Evolutionary conservation across 2,888 invertebrate genomes (phyloP).

Genomic region (Polylopha cassiicola): DNA sequence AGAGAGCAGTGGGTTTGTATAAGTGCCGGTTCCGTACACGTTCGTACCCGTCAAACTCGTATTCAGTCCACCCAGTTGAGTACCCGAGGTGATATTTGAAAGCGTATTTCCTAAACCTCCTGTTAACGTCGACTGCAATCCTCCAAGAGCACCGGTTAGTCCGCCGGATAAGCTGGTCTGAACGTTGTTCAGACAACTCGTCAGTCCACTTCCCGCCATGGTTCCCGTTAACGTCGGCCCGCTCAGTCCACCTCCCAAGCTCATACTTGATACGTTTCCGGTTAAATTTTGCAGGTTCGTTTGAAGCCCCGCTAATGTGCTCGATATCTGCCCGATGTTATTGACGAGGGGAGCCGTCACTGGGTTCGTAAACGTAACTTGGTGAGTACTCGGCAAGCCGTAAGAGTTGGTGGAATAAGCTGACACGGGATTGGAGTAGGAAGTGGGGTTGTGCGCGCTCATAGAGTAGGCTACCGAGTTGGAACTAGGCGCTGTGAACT

Average conservation of each 20-base stretch:
- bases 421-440: constrained; percentile 73
- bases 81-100: constrained; percentile 58
- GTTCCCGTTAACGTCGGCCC: constrained; percentile 69
- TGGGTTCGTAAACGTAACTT: constrained; percentile 73
- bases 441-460: constrained; percentile 70
- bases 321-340: constrained; percentile 71
- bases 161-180: constrained; percentile 65
- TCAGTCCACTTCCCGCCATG: constrained; percentile 67
- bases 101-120: constrained; percentile 64
- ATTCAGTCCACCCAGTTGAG: constrained; percentile 61
- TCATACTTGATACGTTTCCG: constrained; percentile 64
- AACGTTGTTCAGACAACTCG: constrained; percentile 64
- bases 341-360: constrained; percentile 70
- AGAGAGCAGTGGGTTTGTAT: constrained; percentile 80
- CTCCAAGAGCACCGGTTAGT: constrained; percentile 59
- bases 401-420: constrained; percentile 67
- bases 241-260: constrained; percentile 59
- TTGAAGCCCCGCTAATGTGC: constrained; percentile 67
- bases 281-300: constrained; percentile 68
- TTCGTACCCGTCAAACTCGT: constrained; percentile 59
- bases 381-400: constrained; percentile 68
- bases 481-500: constrained; percentile 67
- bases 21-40: constrained; percentile 71
- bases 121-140: constrained; percentile 61
- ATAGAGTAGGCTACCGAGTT: constrained; percentile 72